Percentiles rank a stretch among this genome's conserved stretches.
Conservation (phyloP, 2,888 invertebrate species). For the Lycia hirtaria region DNA sequence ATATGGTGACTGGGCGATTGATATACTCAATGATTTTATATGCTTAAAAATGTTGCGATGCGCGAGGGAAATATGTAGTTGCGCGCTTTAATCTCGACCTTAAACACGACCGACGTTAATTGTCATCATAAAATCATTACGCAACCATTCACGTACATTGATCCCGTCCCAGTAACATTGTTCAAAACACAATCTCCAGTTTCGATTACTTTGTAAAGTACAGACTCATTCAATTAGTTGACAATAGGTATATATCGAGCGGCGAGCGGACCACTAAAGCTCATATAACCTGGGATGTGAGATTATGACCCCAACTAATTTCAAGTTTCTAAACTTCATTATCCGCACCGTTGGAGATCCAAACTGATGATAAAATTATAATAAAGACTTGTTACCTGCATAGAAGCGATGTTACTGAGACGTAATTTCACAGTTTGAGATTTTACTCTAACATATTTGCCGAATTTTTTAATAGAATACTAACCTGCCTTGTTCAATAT, state of each 20-base stretch:
- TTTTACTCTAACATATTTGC: conserved; percentile 5
- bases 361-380: conserved; percentile 72
- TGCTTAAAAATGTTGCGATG: too few species aligned
- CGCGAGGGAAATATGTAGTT: too few species aligned
- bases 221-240: conserved; percentile 47
- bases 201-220: conserved; percentile 34
- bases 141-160: neutral
- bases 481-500: too few species aligned
- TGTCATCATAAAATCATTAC: neutral
- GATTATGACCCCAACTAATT: conserved; percentile 76
- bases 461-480: too few species aligned
- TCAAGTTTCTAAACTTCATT: conserved; percentile 79
- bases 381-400: conserved; percentile 54
- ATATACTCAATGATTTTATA: too few species aligned
- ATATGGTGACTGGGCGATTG: too few species aligned
- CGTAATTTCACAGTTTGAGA: conserved; percentile 37
- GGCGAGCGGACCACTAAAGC: conserved; percentile 39
- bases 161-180: conserved; percentile 16
- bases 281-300: conserved; percentile 62
- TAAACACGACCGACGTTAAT: too few species aligned
- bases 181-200: conserved; percentile 31
- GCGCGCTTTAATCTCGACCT: too few species aligned
- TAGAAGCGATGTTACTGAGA: conserved; percentile 32
- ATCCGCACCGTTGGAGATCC: conserved; percentile 73
- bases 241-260: conserved; percentile 44